These are phyloP conservation scores for Gila robusta DNA, from an alignment of 2,797 vertebrate species.

Conservation along the genomic window DNA sequence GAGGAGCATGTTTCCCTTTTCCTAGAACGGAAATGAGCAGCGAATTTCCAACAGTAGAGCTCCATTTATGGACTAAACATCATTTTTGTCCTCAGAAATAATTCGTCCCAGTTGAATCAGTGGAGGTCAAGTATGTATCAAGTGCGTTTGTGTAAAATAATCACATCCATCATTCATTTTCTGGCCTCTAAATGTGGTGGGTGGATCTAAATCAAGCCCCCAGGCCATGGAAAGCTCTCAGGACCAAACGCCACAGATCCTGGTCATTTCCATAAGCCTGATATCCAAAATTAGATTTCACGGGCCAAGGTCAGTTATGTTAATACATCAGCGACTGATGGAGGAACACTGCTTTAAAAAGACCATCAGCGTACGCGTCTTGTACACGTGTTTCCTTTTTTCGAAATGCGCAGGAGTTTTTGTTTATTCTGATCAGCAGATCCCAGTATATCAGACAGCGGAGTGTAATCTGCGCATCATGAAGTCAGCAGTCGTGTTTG, in stretches of 20 bases:
- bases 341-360: not conserved
- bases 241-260: constrained; percentile 38
- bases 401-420: not conserved
- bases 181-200: constrained; percentile 48
- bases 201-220: constrained; percentile 55
- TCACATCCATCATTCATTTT: constrained; percentile 56
- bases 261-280: constrained; percentile 52
- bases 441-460: constrained; percentile 38
- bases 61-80: constrained; percentile 24
- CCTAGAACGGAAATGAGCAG: constrained; percentile 1
- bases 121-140: constrained; percentile 33
- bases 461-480: constrained; percentile 49
- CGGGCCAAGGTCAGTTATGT: constrained; percentile 3
- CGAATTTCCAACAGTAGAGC: not conserved
- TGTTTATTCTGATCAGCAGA: constrained; percentile 39
- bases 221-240: constrained; percentile 38
- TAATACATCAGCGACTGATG: constrained; percentile 8
- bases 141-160: constrained; percentile 39
- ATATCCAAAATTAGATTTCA: constrained; percentile 46
- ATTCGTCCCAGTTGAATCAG: constrained; percentile 27
- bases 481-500: constrained; percentile 48
- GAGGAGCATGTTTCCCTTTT: not conserved
- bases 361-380: not conserved
- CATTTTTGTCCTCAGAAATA: constrained; percentile 15
- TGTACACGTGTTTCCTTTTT: not conserved